phyloP scores from a whole-genome alignment of 2,888 invertebrate species.

The Erebia aethiops region DNA sequence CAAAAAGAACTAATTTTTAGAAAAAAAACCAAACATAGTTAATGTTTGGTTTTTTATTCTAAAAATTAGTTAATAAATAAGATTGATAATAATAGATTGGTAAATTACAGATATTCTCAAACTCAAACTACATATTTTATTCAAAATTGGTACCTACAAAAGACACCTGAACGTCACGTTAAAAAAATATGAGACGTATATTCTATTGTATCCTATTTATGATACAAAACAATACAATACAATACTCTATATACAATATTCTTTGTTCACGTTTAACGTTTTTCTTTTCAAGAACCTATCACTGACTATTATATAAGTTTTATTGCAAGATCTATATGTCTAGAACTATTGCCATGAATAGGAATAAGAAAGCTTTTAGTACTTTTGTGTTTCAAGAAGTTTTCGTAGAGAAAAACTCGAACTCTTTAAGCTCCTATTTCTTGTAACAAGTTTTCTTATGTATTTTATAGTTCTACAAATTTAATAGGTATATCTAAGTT shows the following conservation, averaged over 20 bases:
- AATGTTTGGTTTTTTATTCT: no score
- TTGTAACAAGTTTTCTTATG: slow-evolving; percentile 9
- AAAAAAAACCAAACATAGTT: no score
- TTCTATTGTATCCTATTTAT: no score
- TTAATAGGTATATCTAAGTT: neutral
- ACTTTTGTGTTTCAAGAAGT: slow-evolving; percentile 18
- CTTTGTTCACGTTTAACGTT: neutral
- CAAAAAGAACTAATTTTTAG: no score
- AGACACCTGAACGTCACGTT: no score
- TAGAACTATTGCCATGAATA: slow-evolving; percentile 23
- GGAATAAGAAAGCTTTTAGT: slow-evolving; percentile 32
- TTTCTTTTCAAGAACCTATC: slow-evolving; percentile 7
- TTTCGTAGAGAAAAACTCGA: slow-evolving; percentile 1
- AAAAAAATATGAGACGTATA: no score
- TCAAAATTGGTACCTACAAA: no score
- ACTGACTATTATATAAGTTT: neutral
- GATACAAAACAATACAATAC: no score
- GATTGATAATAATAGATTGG: no score
- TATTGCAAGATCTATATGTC: slow-evolving; percentile 3
- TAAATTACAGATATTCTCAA: no score
- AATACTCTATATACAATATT: neutral
- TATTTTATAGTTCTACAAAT: neutral
- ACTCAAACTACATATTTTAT: no score
- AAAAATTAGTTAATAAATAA: no score
- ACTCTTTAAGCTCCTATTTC: slow-evolving; percentile 3